Evolutionary conservation across 1,140 invertebrate genomes (phyloP).

Genomic region (Orius insidiosus): DNA sequence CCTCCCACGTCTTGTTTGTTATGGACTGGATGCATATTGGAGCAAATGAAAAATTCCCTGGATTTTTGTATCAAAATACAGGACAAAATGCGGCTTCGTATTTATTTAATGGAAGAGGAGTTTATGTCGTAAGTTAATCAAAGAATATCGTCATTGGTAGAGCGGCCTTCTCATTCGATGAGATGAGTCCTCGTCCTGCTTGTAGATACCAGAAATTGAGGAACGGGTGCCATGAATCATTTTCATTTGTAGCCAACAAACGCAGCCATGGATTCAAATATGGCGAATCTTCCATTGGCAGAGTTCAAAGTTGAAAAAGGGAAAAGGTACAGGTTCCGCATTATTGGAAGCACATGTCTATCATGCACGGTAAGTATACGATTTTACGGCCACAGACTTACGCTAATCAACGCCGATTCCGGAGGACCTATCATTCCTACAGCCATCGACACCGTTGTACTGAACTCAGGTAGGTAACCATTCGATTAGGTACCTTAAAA

Average conservation of each 20-base stretch:
- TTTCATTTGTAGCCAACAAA: too few relatives aligned
- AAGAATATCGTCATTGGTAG: too few relatives aligned
- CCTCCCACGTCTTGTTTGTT: slow-evolving; percentile 30
- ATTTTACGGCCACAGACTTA: slow-evolving; percentile 32
- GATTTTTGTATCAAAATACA: background rate
- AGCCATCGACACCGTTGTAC: slow-evolving; percentile 31
- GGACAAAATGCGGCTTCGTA: slow-evolving; percentile 28
- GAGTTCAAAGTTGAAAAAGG: slow-evolving; percentile 22
- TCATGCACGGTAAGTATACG: slow-evolving; percentile 35
- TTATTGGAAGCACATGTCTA: slow-evolving; percentile 31
- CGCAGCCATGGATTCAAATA: too few relatives aligned
- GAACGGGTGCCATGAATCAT: too few relatives aligned
- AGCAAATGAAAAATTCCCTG: slow-evolving; percentile 17
- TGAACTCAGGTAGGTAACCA: slow-evolving; percentile 15
- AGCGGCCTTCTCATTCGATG: too few relatives aligned
- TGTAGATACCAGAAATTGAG: too few relatives aligned
- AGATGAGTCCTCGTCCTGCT: too few relatives aligned
- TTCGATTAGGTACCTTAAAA: background rate
- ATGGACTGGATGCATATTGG: slow-evolving; percentile 31
- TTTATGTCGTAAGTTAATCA: slow-evolving; percentile 15
- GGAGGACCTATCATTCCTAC: slow-evolving; percentile 21
- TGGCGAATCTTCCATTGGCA: slow-evolving; percentile 13
- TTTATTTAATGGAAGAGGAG: slow-evolving; percentile 30
- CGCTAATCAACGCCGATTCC: slow-evolving; percentile 30
- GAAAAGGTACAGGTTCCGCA: slow-evolving; percentile 30